Conservation (phyloP, 1,140 invertebrate genomes). For the Tetraneura akinire region DNA sequence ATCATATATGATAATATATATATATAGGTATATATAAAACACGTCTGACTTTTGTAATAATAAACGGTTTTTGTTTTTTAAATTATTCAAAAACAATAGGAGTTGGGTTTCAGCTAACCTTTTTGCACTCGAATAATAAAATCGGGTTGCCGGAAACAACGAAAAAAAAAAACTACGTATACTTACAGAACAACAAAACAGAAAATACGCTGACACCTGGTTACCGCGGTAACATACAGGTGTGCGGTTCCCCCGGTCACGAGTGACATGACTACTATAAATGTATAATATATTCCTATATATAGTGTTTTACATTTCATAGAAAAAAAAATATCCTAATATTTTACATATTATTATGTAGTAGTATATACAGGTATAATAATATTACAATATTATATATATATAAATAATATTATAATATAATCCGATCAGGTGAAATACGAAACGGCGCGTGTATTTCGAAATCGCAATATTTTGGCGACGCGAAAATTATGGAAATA, state of each 20-base stretch:
- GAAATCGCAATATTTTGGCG: no score
- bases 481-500: no score
- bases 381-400: no score
- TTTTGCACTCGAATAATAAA: conserved; percentile 51
- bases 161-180: conserved; percentile 34
- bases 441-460: background rate
- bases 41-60: conserved; percentile 16
- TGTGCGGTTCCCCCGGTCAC: conserved; percentile 4
- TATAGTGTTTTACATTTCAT: background rate
- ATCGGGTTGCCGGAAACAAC: conserved; percentile 40
- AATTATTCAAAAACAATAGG: conserved; percentile 46
- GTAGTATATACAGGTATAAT: no score
- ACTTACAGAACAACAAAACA: conserved; percentile 4
- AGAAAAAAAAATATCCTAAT: conserved; percentile 9
- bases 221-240: conserved; percentile 28
- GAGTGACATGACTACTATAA: background rate
- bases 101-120: conserved; percentile 38
- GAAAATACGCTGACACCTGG: conserved; percentile 42
- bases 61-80: conserved; percentile 44
- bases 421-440: conserved; percentile 15
- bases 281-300: background rate
- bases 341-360: no score
- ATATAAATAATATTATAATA: background rate
- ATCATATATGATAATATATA: background rate
- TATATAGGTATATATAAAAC: background rate